Evolutionary conservation across 1,140 invertebrate species (phyloP), one percentile per base, ranked within the genome.

Genomic region (Microplitis demolitor): DNA sequence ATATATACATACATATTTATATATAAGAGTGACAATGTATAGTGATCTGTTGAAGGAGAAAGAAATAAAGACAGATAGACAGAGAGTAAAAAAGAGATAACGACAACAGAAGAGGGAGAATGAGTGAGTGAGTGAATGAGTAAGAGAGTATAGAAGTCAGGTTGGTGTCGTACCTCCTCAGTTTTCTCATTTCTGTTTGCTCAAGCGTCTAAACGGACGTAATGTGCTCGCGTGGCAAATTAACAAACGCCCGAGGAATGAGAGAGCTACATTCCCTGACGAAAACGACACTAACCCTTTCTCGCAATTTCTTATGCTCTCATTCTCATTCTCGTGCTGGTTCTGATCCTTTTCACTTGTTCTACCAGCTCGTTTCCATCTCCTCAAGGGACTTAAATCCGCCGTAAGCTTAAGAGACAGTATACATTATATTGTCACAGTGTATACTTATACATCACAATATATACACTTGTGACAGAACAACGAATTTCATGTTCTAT

Each of bases 321-420:
- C 73, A 62, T 62, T 66, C 64, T 16, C 62, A 34, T 54, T 53
- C 68, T 61, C 45, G 63, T 58, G 60, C 35, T 45, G 13, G 56
- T 66, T 68, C 58, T 66, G 61, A 54, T 31, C 56, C 64, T 62
- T 35, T 50, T 51, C 31, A 68, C 54, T 58, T 75, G 67, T 69
- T 70, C 74, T 70, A 77, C 73, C 76, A 70, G 53, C 68, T 78
- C 76, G 80, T 78, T 75, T 78, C 84, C 83, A 87, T 87, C 80
- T 87, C 84, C 86, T 87, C 85, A 86, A 87, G 85, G 85, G 86
- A 86, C 39, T 85, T 82, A 79, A 82, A 80, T 82, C 80, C 78
- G 78, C 81, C 79, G 78, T 75, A 82, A 74, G 79, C 80, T 35
- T 39, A 63, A 53, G 54, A 54, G 35, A n/a, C 39, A 45, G 56